Percentiles rank a stretch among this genome's conserved stretches.
Evolutionary conservation across 2,888 invertebrate species (phyloP).

Genomic region (Epinotia bilunana): DNA sequence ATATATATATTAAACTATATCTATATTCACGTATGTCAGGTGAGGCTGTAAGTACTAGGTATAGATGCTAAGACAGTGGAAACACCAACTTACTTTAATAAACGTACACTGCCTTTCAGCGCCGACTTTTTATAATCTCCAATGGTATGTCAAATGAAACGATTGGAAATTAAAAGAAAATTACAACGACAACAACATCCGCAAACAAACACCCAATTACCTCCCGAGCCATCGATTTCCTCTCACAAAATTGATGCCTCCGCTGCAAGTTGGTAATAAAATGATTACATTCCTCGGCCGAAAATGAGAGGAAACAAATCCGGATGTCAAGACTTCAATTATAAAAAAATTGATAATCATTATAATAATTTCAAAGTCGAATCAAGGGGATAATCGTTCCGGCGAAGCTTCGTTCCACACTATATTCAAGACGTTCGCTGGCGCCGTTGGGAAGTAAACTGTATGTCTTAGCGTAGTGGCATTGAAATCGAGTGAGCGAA

Average conservation of each 20-base stretch:
- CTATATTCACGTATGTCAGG: no score
- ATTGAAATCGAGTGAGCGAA: slow-evolving; percentile 53
- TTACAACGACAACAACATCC: slow-evolving; percentile 53
- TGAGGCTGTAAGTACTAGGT: no score
- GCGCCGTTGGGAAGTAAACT: slow-evolving; percentile 58
- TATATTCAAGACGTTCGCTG: slow-evolving; percentile 53
- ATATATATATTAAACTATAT: no score
- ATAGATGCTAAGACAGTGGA: not conserved
- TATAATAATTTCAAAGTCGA: slow-evolving; percentile 80
- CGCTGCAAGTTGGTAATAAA: slow-evolving; percentile 48
- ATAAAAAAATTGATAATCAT: slow-evolving; percentile 78
- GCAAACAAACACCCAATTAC: slow-evolving; percentile 48
- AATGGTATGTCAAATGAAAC: slow-evolving; percentile 51
- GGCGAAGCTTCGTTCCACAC: slow-evolving; percentile 66
- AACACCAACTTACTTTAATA: not conserved
- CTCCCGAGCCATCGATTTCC: slow-evolving; percentile 55
- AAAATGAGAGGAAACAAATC: slow-evolving; percentile 63
- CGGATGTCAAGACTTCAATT: slow-evolving; percentile 75
- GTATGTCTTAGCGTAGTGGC: slow-evolving; percentile 55
- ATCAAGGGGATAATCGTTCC: slow-evolving; percentile 74
- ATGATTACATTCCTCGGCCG: slow-evolving; percentile 59
- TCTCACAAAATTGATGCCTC: slow-evolving; percentile 43
- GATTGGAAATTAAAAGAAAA: slow-evolving; percentile 49
- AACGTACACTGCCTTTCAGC: not conserved
- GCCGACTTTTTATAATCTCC: slow-evolving; percentile 5